Conservation (phyloP, 1,140 invertebrate species). For the Drosophila punjabiensis region DNA sequence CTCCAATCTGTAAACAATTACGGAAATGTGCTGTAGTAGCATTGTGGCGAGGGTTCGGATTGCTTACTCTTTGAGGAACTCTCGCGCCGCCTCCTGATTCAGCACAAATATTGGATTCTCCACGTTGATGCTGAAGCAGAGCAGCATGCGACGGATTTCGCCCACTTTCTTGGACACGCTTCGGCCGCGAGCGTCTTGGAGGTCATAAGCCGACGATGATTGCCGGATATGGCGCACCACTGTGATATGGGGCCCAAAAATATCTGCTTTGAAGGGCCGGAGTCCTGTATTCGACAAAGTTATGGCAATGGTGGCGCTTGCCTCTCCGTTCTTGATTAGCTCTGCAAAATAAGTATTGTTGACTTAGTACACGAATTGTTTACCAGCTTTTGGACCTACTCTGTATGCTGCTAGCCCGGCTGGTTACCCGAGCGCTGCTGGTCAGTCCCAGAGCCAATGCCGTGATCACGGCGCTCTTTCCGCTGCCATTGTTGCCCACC, state of each 20-base stretch:
- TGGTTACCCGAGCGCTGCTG: constrained; percentile 91
- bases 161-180: constrained; percentile 88
- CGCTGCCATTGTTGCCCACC: constrained; percentile 97
- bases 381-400: constrained; percentile 85
- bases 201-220: constrained; percentile 89
- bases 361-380: neutral
- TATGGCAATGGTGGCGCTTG: constrained; percentile 89
- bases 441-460: constrained; percentile 95
- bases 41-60: neutral
- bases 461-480: constrained; percentile 97
- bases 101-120: constrained; percentile 96
- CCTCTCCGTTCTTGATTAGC: constrained; percentile 90
- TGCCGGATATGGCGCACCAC: constrained; percentile 90
- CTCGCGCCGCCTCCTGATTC: constrained; percentile 95
- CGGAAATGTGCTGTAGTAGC: neutral
- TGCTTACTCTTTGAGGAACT: constrained; percentile 89
- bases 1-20: constrained; percentile 86
- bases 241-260: constrained; percentile 92
- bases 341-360: constrained; percentile 84
- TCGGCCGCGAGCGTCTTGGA: constrained; percentile 89
- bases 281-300: constrained; percentile 90
- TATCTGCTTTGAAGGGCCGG: constrained; percentile 89
- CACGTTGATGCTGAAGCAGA: constrained; percentile 94
- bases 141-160: constrained; percentile 89
- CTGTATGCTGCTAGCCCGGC: constrained; percentile 91